Evolutionary conservation across 1,140 invertebrate species (phyloP), one percentile per base, ranked within the genome.

Genomic region (Dolichoris vasculosae): DNA sequence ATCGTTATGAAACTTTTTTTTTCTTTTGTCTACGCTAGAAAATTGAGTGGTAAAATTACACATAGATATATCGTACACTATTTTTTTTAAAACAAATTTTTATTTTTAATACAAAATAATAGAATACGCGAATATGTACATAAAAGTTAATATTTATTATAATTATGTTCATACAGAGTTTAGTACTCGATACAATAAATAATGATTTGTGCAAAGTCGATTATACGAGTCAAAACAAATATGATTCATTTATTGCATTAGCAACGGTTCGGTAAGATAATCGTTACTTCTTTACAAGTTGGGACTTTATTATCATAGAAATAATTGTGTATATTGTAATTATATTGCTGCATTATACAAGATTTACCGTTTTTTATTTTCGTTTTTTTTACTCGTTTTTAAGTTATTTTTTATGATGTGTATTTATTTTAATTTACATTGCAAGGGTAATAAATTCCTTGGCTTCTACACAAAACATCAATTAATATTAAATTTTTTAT

Each of bases 181-280:
- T 38, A 4, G 32, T 1, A 17, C 26, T 59, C 9, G 23, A 59
- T 13, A 26, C 17, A 23, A 38, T 38, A 67, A 67, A 67, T 67
- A 67, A 32, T 67, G 1, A 35, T 67, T 67, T n/a, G 11, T 15
- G 64, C 1, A 32, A 15, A 69, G 15, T 69, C 35, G 67, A 73
- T 73, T 73, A 43, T 73, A 43, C 26, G 40, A 73, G 38, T 73
- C 13, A 43, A 73, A 73, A 43, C 38, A 73, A 73, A 43, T 43
- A 69, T 40, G 26, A n/a, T 9, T 43, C 35, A 43, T 73, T 73
- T 43, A 43, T 43, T 43, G 38, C 11, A 43, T 73, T 73, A n/a
- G 38, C 20, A n/a, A 43, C 4, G 23, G 69, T 73, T 73, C 69
- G 38, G 23, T 23, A 73, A 26, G 2, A n/a, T n/a, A 32, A 43